Evolutionary conservation across 2,113 vertebrate genomes (phyloP).

Genomic region (Ornithorhynchus anatinus): DNA sequence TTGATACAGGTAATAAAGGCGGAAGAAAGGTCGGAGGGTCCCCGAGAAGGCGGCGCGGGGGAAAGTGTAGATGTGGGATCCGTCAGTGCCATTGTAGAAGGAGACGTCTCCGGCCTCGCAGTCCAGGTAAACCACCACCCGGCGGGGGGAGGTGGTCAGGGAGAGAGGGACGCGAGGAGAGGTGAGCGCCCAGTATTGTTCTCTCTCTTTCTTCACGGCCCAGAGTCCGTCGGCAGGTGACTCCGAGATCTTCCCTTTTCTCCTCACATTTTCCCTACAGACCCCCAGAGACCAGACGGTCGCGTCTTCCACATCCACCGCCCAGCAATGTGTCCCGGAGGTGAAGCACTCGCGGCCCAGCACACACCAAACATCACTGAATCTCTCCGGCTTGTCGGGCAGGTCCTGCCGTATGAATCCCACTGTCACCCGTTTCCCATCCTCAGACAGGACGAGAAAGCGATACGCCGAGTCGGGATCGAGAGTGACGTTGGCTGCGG

Average conservation of each 20-base stretch:
- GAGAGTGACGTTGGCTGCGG: constrained; percentile 66
- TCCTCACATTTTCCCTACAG: constrained; percentile 71
- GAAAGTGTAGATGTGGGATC: constrained; percentile 76
- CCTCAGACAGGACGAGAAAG: constrained; percentile 71
- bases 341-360: constrained; percentile 73
- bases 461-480: constrained; percentile 79
- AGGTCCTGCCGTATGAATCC: constrained; percentile 63
- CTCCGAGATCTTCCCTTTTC: constrained; percentile 80
- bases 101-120: constrained; percentile 69
- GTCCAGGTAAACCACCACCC: constrained; percentile 76
- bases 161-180: constrained; percentile 60
- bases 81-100: constrained; percentile 74
- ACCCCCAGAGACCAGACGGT: constrained; percentile 80
- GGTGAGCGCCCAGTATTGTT: constrained; percentile 74
- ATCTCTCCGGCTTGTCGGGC: constrained; percentile 74
- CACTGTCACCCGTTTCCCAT: constrained; percentile 75
- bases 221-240: constrained; percentile 82
- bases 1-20: constrained; percentile 57
- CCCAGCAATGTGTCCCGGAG: constrained; percentile 77
- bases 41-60: constrained; percentile 69
- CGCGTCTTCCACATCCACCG: constrained; percentile 81
- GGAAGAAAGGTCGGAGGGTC: constrained; percentile 77
- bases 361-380: constrained; percentile 78
- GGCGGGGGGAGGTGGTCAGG: constrained; percentile 58
- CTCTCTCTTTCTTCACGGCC: constrained; percentile 76